Evolutionary conservation across 2,888 invertebrate species (phyloP), one percentile per base, ranked within the genome.

Genomic region (Lymantria dispar): DNA sequence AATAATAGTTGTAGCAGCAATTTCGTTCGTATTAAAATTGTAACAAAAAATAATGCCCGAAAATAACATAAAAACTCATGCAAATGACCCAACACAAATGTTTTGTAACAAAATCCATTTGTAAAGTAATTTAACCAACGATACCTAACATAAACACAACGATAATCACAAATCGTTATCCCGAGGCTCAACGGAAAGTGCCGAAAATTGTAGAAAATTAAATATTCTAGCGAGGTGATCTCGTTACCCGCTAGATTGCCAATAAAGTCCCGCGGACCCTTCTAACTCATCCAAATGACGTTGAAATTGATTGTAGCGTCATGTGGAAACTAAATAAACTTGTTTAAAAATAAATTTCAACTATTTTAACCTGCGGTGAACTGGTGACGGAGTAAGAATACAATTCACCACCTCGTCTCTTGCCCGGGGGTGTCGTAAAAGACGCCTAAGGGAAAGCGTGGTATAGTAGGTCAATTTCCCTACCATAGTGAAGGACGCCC

Each of bases 201-300:
- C 45, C 72, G 80, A 79, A 79, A 78, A 75, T 78, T 77, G 76
- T 54, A 78, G 72, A 83, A 87, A 87, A 88, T 87, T 86, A 87
- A 85, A 87, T 87, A 84, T 80, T 81, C 72, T 65, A 74, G 64
- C 78, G 72, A 83, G 76, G 78, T 83, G 76, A 90, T 89, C 78
- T 72, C 81, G 94, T 92, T 93, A 86, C 65, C 73, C 72, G 68
- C 76, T 84, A 89, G 85, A 90, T 89, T 89, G 90, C 67, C 87
- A 86, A 88, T 89, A 87, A 83, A 83, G 70, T 72, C 70, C 62
- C 59, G 59, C 71, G 68, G 65, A 66, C 68, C 68, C 66, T 62
- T 67, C 12, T 67, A 74, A 78, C 75, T 73, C 77, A 70, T 71
- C 76, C 70, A 82, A 84, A 85, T 80, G 68, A 73, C 68, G 62